Conservation (phyloP, 2,888 invertebrate species). For the Bhutanitis thaidina region DNA sequence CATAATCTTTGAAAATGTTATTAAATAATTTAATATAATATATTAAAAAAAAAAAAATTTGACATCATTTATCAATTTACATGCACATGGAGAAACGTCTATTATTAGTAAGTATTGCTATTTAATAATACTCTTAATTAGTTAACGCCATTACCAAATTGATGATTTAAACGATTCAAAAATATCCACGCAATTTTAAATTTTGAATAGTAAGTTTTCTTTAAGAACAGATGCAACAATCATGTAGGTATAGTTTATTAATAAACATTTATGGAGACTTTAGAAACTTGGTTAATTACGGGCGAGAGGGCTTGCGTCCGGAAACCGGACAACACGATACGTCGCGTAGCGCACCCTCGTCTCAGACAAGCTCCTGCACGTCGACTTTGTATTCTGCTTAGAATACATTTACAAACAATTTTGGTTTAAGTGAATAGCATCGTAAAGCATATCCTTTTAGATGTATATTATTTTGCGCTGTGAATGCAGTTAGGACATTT, state of each 20-base stretch:
- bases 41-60: no score
- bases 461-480: conserved; percentile 26
- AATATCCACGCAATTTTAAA: no score
- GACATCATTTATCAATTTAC: no score
- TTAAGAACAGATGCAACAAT: no score
- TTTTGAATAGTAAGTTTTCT: no score
- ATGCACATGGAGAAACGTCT: no score
- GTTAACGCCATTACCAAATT: no score
- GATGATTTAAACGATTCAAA: no score
- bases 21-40: no score
- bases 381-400: conserved; percentile 23
- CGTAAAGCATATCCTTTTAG: conserved; percentile 34
- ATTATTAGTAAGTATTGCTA: no score
- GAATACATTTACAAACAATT: conserved; percentile 19
- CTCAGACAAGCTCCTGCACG: conserved; percentile 59
- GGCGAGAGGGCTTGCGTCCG: conserved; percentile 53
- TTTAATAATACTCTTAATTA: no score
- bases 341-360: conserved; percentile 62
- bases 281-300: conserved; percentile 74
- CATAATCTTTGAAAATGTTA: no score
- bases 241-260: conserved; percentile 7
- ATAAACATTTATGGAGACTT: conserved; percentile 28
- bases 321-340: conserved; percentile 78
- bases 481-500: conserved; percentile 35
- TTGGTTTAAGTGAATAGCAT: conserved; percentile 23